phyloP scores from a whole-genome alignment of 92 coral and sea anemone genomes.

The Porites evermanni region DNA sequence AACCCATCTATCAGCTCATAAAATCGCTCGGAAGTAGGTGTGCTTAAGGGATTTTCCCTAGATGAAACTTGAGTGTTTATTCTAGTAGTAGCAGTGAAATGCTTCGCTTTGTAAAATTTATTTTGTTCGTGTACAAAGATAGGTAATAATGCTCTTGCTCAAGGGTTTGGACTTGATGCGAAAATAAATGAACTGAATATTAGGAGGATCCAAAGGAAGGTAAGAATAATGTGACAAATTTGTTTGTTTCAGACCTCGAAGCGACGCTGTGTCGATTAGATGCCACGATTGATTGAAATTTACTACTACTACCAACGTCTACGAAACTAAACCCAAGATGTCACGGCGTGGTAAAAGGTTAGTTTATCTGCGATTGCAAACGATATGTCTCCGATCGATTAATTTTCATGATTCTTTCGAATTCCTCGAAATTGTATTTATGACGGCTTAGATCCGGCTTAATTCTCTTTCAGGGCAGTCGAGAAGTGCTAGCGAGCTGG shows the following conservation, averaged over 20 bases:
- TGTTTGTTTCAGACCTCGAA: conserved; percentile 30
- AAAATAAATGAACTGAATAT: conserved; percentile 8
- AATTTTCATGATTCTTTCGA: conserved; percentile 24
- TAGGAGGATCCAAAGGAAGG: conserved; percentile 12
- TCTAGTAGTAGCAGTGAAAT: conserved; percentile 44
- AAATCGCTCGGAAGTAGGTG: conserved; percentile 28
- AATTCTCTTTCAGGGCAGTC: conserved; percentile 80
- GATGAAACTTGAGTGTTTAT: conserved; percentile 10
- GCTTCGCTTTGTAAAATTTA: conserved; percentile 36
- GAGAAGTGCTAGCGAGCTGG: conserved; percentile 58
- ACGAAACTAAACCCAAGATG: conserved; percentile 33
- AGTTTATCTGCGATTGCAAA: conserved; percentile 30
- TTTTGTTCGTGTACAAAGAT: conserved; percentile 38
- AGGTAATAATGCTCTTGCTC: conserved; percentile 24
- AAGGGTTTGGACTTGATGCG: conserved; percentile 32
- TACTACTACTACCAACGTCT: conserved; percentile 33
- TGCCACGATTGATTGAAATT: conserved; percentile 36
- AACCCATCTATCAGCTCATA: not conserved
- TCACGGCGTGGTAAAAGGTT: conserved; percentile 35
- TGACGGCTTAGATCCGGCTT: conserved; percentile 75
- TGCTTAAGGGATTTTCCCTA: conserved; percentile 18
- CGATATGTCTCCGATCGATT: conserved; percentile 13
- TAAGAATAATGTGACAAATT: conserved; percentile 18
- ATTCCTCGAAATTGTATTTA: conserved; percentile 34
- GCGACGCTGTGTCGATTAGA: conserved; percentile 20